Percentiles rank a stretch among this genome's conserved stretches.
phyloP scores from a whole-genome alignment of 2,888 invertebrate genomes.

The Spatulosminthurus flaviceps region DNA sequence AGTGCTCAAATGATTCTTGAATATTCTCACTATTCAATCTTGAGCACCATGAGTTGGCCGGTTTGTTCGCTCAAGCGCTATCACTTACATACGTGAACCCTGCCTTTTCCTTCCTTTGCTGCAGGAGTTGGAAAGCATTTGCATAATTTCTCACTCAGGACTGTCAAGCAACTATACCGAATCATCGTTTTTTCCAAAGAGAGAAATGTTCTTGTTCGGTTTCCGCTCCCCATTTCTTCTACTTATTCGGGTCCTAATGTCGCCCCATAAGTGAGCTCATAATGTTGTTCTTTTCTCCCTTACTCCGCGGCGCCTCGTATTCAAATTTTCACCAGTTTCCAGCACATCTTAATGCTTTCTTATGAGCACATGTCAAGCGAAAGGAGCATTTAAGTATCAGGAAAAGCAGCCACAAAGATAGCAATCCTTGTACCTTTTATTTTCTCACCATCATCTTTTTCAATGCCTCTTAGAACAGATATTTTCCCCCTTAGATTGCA shows the following conservation, averaged over 20 bases:
- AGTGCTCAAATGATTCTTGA: no score
- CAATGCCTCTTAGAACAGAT: no score
- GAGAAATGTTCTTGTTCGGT: conserved; percentile 58
- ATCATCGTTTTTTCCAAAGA: conserved; percentile 61
- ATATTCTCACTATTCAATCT: no score
- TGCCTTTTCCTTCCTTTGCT: no score
- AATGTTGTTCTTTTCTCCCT: neutral
- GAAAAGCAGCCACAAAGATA: neutral
- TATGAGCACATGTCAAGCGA: conserved; percentile 30
- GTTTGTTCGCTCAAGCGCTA: no score
- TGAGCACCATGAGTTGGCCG: no score
- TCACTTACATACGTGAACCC: no score
- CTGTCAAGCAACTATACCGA: conserved; percentile 60
- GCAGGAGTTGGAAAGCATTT: conserved; percentile 50
- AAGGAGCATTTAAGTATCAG: conserved; percentile 22
- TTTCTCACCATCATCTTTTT: neutral
- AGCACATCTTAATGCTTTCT: conserved; percentile 37
- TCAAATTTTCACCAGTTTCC: conserved; percentile 34
- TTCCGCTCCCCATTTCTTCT: conserved; percentile 44
- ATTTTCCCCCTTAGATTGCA: no score
- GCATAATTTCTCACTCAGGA: conserved; percentile 64
- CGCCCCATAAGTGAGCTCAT: conserved; percentile 36
- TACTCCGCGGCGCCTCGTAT: conserved; percentile 34
- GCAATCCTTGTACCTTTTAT: neutral
- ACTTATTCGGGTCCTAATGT: conserved; percentile 16